Conservation (phyloP, 2,797 vertebrate species). For the Clarias laeviceps region DNA sequence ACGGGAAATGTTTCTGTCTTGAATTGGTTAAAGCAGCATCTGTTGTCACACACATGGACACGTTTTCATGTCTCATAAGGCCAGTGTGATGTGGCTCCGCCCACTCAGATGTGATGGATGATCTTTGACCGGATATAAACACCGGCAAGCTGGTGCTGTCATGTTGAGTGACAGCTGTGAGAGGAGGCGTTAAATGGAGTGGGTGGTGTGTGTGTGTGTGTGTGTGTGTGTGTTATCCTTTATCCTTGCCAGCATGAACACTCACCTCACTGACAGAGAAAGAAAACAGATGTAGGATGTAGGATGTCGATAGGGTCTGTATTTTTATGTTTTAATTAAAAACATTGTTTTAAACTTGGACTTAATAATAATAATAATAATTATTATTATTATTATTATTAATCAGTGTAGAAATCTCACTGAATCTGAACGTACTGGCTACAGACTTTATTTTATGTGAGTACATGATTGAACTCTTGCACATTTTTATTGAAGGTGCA, state of each 20-base stretch:
- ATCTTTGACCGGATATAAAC: slow-evolving; percentile 20
- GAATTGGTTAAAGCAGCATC: not conserved
- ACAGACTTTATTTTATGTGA: not conserved
- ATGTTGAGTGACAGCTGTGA: slow-evolving; percentile 21
- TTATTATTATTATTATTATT: not conserved
- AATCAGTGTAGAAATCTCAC: not conserved
- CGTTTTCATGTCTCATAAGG: not conserved
- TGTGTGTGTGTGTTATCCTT: not conserved
- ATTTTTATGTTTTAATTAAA: not conserved
- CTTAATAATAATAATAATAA: not conserved
- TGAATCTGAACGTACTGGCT: not conserved
- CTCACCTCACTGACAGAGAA: not conserved
- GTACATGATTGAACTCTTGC: not conserved
- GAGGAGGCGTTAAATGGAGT: not conserved
- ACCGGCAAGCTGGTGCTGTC: slow-evolving; percentile 23
- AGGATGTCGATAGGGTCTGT: not conserved
- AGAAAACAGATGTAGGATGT: not conserved
- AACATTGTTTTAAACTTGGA: not conserved
- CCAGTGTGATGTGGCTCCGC: not conserved
- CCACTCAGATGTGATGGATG: slow-evolving; percentile 9
- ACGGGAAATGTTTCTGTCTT: not conserved
- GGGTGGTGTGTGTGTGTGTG: slow-evolving; percentile 27
- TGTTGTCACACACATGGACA: not conserved
- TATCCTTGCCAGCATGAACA: not conserved
- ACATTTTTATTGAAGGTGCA: not conserved